phyloP scores from a whole-genome alignment of 2,113 vertebrate genomes.

The Octodon degus region DNA sequence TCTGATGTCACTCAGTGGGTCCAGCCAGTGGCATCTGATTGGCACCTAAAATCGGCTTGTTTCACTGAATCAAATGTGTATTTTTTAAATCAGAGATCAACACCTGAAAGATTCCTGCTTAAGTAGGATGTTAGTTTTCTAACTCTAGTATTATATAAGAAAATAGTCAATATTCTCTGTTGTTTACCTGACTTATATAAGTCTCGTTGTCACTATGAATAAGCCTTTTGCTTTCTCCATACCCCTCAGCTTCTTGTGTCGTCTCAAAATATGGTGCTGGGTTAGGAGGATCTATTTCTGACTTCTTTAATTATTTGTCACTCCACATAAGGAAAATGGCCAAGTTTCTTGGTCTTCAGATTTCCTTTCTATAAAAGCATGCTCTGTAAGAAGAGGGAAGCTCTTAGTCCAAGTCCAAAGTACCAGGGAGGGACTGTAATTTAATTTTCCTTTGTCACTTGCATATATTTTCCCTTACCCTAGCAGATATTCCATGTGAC shows the following conservation, averaged over 20 bases:
- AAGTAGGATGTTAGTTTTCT: constrained; percentile 7
- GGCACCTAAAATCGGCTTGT: background rate
- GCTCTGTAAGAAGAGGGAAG: background rate
- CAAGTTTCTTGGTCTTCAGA: background rate
- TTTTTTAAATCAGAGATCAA: background rate
- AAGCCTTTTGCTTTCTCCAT: background rate
- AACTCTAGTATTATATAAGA: background rate
- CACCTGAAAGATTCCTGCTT: background rate
- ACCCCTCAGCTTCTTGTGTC: background rate
- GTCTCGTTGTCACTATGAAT: background rate
- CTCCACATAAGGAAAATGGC: background rate
- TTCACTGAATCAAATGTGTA: background rate
- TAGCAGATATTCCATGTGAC: background rate
- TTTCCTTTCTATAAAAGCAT: background rate
- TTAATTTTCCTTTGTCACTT: constrained; percentile 50
- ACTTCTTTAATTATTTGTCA: background rate
- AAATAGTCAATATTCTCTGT: background rate
- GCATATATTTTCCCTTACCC: constrained; percentile 25
- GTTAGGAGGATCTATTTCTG: background rate
- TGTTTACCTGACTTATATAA: background rate
- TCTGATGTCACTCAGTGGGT: background rate
- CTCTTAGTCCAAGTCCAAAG: background rate
- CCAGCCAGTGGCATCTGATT: background rate
- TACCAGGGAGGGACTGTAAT: background rate
- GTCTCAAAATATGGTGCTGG: background rate